Conservation (phyloP, 2,797 vertebrate species). For the Botia kubotai region DNA sequence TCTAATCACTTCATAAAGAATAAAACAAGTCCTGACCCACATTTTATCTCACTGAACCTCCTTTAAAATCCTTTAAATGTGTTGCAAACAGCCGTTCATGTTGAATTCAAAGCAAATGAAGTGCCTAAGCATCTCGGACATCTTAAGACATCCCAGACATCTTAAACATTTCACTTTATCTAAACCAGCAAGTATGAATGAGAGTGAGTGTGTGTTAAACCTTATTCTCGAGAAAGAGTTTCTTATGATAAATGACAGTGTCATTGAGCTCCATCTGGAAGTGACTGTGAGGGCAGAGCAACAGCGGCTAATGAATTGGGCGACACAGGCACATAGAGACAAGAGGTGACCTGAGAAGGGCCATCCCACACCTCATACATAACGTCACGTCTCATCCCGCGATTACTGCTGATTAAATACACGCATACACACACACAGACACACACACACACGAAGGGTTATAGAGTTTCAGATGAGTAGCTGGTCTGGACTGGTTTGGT, state of each 20-base stretch:
- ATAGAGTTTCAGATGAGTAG: background rate
- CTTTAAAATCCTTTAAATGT: too few species aligned
- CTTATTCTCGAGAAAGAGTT: constrained; percentile 48
- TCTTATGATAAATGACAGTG: constrained; percentile 64
- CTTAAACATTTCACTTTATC: background rate
- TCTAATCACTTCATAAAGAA: background rate
- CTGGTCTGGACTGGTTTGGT: background rate
- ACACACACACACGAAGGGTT: constrained; percentile 18
- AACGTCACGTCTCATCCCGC: constrained; percentile 28
- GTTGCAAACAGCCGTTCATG: background rate
- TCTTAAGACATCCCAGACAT: too few species aligned
- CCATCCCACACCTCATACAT: constrained; percentile 52
- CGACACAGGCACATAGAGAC: constrained; percentile 38
- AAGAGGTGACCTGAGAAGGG: constrained; percentile 55
- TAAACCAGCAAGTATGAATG: constrained; percentile 4
- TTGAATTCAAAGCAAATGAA: background rate
- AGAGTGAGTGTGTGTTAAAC: constrained; percentile 47
- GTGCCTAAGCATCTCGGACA: background rate
- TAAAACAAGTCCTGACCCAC: background rate
- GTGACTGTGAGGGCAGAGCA: constrained; percentile 57
- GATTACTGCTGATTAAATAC: constrained; percentile 18
- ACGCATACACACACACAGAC: constrained; percentile 13
- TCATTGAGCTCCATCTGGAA: constrained; percentile 65
- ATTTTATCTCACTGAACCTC: too few species aligned
- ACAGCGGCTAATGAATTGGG: constrained; percentile 57